Evolutionary conservation across 2,888 invertebrate genomes (phyloP).

Genomic region (Argyra leucocephala): DNA sequence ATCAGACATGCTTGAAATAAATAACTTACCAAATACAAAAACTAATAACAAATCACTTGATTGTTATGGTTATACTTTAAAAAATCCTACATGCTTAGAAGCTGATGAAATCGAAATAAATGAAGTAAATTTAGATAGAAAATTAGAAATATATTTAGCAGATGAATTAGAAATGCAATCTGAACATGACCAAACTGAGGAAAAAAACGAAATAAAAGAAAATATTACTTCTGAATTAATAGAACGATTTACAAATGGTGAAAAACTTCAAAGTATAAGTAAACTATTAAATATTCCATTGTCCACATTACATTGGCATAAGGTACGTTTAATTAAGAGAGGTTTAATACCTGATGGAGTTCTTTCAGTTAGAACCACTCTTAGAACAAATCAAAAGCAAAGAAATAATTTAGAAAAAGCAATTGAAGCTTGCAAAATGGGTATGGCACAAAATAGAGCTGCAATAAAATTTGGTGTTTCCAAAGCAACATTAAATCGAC

Average conservation of each 20-base stretch:
- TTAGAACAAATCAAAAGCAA: neutral
- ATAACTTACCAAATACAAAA: neutral
- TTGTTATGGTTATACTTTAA: neutral
- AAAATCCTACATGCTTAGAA: neutral
- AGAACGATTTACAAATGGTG: neutral
- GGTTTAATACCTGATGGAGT: neutral
- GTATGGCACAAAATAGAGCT: neutral
- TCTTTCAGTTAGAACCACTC: neutral
- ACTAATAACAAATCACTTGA: neutral
- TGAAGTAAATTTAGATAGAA: neutral
- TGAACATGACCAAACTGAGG: neutral
- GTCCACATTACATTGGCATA: neutral
- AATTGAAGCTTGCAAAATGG: slow-evolving; percentile 1
- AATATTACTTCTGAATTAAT: neutral
- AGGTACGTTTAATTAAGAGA: neutral
- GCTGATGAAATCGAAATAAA: neutral
- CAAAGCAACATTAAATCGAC: neutral
- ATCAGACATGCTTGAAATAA: too few species aligned
- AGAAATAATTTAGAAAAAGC: neutral
- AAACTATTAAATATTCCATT: neutral
- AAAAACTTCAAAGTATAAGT: neutral
- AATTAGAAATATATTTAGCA: too few species aligned
- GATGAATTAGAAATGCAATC: neutral
- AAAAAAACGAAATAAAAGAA: neutral
- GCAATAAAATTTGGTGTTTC: neutral